Evolutionary conservation across 1,140 invertebrate genomes (phyloP), one percentile per base, ranked within the genome.

Genomic region (Caenorhabditis latens): DNA sequence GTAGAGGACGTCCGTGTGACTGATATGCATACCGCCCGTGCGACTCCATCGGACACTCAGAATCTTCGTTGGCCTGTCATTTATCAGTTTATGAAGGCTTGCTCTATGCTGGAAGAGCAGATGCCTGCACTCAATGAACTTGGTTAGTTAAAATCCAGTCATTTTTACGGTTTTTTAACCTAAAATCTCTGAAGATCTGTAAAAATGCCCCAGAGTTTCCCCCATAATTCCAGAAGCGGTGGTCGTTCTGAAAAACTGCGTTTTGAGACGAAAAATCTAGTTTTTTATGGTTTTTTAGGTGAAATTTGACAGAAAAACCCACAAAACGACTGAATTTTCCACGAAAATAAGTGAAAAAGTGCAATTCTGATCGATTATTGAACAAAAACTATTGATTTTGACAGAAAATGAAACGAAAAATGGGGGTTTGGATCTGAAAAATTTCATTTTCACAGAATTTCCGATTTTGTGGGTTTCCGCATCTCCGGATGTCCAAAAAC

Each of bases 61-160:
- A 14, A 79, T 24, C 13, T 79, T 4, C 3, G 71, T 32, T 79
- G 71, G 71, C 71, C 71, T 13, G 3, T 50, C n/a, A 79, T 79
- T 24, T 79, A 79, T n/a, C n/a, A 53, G 19, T 79, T 79, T 11
- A 79, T 79, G 71, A 50, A 79, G n/a, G 71, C 71, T 2, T 50
- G 46, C 16, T 14, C 71, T 9, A 16, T 7, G 24, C 6, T 79
- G 40, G 71, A 79, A 16, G 71, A 79, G 43, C 71, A 79, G 53
- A 79, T 79, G 71, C 71, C 71, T 19, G 14, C 71, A 11, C 14
- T 79, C 2, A 79, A 79, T 79, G 71, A 79, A 14, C 71, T 79
- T 7, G 71, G 71, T 79, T 11, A 24, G 71, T 43, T n/a, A 6
- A 71, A 8, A 32, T 32, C 2, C 2, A 32, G 32, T 32, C 32